phyloP scores from a whole-genome alignment of 2,888 invertebrate genomes.

The Drosophila colorata region DNA sequence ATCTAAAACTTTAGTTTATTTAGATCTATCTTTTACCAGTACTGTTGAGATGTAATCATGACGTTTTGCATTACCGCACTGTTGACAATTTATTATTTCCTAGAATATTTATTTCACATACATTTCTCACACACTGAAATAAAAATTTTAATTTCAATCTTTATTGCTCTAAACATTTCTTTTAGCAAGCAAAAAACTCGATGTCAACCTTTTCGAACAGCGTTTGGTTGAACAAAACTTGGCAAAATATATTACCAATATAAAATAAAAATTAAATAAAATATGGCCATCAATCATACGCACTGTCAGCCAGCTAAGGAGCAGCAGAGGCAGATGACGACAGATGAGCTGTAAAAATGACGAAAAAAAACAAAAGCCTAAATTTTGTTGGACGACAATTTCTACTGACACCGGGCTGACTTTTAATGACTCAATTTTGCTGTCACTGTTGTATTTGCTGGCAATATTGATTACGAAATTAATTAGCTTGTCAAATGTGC shows the following conservation, averaged over 20 bases:
- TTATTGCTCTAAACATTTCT: conserved; percentile 24
- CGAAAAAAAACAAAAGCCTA: conserved; percentile 7
- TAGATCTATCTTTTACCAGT: conserved; percentile 69
- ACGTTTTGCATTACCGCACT: conserved; percentile 66
- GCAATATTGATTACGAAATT: conserved; percentile 72
- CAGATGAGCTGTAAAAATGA: conserved; percentile 52
- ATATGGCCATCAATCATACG: conserved; percentile 69
- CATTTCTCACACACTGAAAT: conserved; percentile 17
- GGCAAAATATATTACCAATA: conserved; percentile 17
- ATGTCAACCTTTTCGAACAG: conserved; percentile 1
- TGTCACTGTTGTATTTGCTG: conserved; percentile 54
- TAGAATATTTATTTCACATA: conserved; percentile 1
- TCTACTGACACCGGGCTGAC: conserved; percentile 57
- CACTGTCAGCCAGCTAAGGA: conserved; percentile 47
- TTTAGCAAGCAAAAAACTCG: conserved; percentile 10
- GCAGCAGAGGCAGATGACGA: conserved; percentile 24
- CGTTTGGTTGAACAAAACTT: conserved; percentile 7
- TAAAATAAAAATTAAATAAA: conserved; percentile 16
- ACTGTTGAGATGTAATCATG: conserved; percentile 66
- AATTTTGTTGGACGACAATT: conserved; percentile 45
- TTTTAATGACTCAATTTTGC: conserved; percentile 71
- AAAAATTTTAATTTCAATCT: conserved; percentile 12
- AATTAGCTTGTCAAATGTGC: conserved; percentile 68
- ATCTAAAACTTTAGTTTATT: neutral
- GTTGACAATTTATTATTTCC: neutral